Evolutionary conservation across 1,140 invertebrate genomes (phyloP).

Genomic region (Octopus bimaculoides): DNA sequence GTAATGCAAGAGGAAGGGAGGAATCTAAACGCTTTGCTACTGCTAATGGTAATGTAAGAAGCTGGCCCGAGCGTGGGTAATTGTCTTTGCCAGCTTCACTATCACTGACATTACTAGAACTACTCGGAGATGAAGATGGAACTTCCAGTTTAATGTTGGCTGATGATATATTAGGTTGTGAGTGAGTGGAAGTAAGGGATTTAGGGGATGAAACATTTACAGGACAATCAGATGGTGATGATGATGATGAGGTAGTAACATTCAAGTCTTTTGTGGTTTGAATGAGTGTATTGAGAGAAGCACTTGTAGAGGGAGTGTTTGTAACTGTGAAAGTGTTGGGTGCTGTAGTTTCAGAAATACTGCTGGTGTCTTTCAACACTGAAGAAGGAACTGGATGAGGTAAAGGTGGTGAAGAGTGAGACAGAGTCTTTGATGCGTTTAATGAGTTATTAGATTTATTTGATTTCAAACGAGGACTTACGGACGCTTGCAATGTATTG

Average conservation of each 20-base stretch:
- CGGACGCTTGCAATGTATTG: too few species aligned
- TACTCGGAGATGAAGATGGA: constrained; percentile 15
- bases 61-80: constrained; percentile 26
- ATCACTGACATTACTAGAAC: constrained; percentile 17
- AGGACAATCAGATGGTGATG: not conserved
- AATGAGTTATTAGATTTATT: too few species aligned
- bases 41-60: constrained; percentile 43
- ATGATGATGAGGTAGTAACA: not conserved
- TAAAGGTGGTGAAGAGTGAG: not conserved
- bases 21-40: constrained; percentile 42
- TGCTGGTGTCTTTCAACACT: not conserved
- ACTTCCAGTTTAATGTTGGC: not conserved
- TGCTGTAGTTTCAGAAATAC: not conserved
- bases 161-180: not conserved
- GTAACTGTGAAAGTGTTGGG: not conserved
- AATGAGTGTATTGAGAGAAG: not conserved
- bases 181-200: not conserved
- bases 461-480: too few species aligned
- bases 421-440: too few species aligned
- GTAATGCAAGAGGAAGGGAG: constrained; percentile 41
- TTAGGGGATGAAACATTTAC: not conserved
- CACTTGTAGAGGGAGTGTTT: not conserved
- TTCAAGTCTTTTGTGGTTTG: not conserved
- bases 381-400: not conserved
- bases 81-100: not conserved